Percentiles rank a stretch among this genome's conserved stretches.
These are phyloP conservation scores for Leucoptera coffeella DNA, from an alignment of 2,888 invertebrate genomes.

Conservation along the genomic window DNA sequence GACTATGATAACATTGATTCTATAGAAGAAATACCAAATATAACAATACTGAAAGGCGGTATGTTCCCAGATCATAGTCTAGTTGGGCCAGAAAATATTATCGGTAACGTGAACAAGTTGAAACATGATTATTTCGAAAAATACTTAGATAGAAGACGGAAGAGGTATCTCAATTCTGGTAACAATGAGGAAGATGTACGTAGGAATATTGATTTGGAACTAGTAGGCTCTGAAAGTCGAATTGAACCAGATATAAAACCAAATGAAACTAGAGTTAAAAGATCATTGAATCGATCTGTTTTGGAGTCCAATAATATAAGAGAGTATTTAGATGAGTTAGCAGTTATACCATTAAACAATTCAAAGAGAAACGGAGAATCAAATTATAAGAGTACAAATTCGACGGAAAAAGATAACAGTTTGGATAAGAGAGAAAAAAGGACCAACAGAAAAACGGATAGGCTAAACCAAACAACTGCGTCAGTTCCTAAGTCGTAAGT, in stretches of 20 bases:
- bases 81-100: conserved; percentile 17
- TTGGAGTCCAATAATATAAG: no score
- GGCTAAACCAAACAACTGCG: conserved; percentile 43
- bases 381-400: conserved; percentile 30
- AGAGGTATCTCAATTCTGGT: conserved; percentile 19
- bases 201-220: conserved; percentile 17
- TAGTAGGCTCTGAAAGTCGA: conserved; percentile 17
- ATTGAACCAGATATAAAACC: conserved; percentile 6
- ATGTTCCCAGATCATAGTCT: conserved; percentile 22
- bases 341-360: no score
- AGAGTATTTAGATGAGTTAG: no score
- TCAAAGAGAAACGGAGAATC: no score
- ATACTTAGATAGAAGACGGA: conserved; percentile 34
- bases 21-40: conserved; percentile 17
- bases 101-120: conserved; percentile 15
- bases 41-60: conserved; percentile 40
- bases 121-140: conserved; percentile 42
- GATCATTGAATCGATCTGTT: conserved; percentile 13
- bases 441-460: conserved; percentile 44
- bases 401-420: conserved; percentile 28
- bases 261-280: conserved; percentile 18
- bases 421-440: conserved; percentile 39
- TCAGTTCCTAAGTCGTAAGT: conserved; percentile 45
- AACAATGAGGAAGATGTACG: conserved; percentile 10
- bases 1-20: conserved; percentile 14